These are phyloP conservation scores for Trachurus trachurus DNA, from an alignment of 2,797 vertebrate genomes.

Conservation along the genomic window DNA sequence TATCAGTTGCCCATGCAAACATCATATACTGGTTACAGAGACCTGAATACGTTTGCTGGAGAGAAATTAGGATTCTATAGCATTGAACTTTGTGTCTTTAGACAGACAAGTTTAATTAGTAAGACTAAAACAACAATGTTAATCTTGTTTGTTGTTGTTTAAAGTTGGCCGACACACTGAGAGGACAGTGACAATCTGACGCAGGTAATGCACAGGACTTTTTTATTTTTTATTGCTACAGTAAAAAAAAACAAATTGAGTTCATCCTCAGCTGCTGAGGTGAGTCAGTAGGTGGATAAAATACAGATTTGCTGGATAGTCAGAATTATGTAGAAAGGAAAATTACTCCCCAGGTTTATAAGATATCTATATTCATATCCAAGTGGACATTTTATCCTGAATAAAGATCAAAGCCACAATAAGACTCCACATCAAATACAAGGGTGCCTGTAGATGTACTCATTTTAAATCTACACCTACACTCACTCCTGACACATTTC, in stretches of 20 bases:
- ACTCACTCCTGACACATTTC: background rate
- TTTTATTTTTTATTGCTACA: background rate
- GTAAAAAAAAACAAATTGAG: too few relatives aligned
- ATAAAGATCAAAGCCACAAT: background rate
- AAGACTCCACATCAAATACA: background rate
- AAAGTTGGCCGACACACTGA: background rate
- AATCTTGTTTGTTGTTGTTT: background rate
- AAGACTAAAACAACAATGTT: background rate
- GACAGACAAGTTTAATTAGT: background rate
- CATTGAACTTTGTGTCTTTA: background rate
- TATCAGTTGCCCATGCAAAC: background rate
- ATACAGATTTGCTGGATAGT: background rate
- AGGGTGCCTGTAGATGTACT: background rate
- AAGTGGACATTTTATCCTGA: background rate
- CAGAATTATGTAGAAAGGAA: background rate
- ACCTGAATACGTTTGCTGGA: background rate
- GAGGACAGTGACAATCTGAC: background rate
- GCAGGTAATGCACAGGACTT: background rate
- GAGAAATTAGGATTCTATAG: background rate
- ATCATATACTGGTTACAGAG: background rate
- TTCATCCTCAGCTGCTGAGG: background rate
- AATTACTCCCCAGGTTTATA: background rate
- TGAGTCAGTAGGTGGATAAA: background rate
- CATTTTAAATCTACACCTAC: too few relatives aligned
- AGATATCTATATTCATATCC: background rate